phyloP scores from a whole-genome alignment of 2,797 vertebrate species.

The Antrozous pallidus region DNA sequence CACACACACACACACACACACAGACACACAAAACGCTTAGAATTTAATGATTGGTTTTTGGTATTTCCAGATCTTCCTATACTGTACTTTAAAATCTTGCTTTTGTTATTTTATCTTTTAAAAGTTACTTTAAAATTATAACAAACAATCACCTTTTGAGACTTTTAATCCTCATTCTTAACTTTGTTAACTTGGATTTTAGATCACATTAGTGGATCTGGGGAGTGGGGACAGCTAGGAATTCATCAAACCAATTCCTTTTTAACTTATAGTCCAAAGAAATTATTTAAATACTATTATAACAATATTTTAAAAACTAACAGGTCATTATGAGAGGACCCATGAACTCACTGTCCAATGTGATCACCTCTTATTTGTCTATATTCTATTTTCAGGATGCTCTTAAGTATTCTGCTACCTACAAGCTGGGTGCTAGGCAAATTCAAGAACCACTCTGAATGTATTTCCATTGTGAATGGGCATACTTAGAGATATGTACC shows the following conservation, averaged over 20 bases:
- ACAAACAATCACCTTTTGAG: background rate
- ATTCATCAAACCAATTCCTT: background rate
- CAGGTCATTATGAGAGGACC: background rate
- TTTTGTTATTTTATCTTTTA: background rate
- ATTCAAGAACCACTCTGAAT: background rate
- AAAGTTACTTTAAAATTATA: background rate
- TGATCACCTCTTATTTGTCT: background rate
- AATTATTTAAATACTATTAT: background rate
- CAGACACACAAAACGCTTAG: background rate
- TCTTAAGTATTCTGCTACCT: background rate
- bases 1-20: too few species aligned
- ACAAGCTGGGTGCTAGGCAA: background rate
- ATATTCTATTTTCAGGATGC: background rate
- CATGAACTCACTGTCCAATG: background rate
- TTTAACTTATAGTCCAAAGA: background rate
- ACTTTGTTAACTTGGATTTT: background rate
- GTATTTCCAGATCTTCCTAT: background rate
- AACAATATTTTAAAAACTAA: background rate
- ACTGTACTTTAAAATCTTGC: background rate
- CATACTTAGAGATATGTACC: background rate
- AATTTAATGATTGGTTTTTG: background rate
- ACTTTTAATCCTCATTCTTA: background rate
- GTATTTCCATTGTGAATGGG: background rate
- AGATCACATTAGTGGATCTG: background rate
- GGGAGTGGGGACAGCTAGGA: background rate